Base-by-base conservation (phyloP, 2,888 invertebrate species). In the Caenorhabditis imperialis region DNA sequence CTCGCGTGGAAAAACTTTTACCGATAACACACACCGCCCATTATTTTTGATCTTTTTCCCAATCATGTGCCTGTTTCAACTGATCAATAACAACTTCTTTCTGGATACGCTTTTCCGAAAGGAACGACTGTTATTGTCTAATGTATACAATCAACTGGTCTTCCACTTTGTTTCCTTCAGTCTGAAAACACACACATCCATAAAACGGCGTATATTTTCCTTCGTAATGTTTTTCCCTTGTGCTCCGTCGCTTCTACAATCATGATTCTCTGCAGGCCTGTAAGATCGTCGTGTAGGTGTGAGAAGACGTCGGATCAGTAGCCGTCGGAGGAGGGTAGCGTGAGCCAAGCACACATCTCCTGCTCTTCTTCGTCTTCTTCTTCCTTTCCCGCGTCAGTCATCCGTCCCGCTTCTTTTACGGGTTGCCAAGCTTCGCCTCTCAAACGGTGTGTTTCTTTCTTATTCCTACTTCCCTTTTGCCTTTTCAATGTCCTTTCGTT, bases 11-110 rank as follows among this genome's bases (percentile, higher is more conserved):
- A 54, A 55, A 50, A 33, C 57, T 67, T 62, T 67, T 67, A 67
- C 57, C 67, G 67, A 67, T 67, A 67, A 67, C 67, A 67, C 62
- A 62, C 65, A 67, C 67, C 62, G 60, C 62, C 61, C 55, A 61
- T 70, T 70, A 70, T 48, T 70, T 70, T 70, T 70, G 60, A 70
- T 61, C 48, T 70, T 70, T 65, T 50, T 47, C n/a, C 35, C 35
- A 57, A 33, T 67, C 57, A 58, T 69, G 69, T 53, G 60, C 45
- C 27, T 40, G 51, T 33, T 44, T 51, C 40, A 48, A 51, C 22
- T 37, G 23, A 58, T 69, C 44, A 33, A 60, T 44, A 57, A 47
- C 45, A 7, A 30, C 7, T 6, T 30, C 6, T 30, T 10, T 30
- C 6, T 30, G 30, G 30, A 7, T 30, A 16, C 45, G 30, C 6